Conservation (phyloP, 2,888 invertebrate genomes). For the Himalopsyche japonica region DNA sequence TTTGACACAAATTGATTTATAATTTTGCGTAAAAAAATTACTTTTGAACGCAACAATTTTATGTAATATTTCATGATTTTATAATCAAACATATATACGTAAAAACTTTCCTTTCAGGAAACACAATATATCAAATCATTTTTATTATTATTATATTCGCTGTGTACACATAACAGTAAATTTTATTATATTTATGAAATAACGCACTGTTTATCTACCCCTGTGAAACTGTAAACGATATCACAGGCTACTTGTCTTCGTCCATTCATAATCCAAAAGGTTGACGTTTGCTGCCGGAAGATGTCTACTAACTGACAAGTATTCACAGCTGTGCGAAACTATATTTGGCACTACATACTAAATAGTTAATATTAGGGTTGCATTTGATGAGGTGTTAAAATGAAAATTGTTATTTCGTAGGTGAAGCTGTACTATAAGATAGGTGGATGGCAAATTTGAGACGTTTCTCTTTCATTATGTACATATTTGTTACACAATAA, state of each 20-base stretch:
- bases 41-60: too few species aligned
- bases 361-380: not conserved
- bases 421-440: not conserved
- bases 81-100: too few species aligned
- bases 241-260: constrained; percentile 27
- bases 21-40: too few species aligned
- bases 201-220: not conserved
- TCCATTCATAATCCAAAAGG: constrained; percentile 23
- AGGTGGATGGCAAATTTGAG: not conserved
- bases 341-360: not conserved
- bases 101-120: too few species aligned
- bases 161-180: too few species aligned
- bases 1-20: too few species aligned
- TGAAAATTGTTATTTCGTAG: not conserved
- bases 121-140: too few species aligned
- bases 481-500: not conserved
- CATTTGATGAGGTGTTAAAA: not conserved
- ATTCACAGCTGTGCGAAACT: not conserved
- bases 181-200: too few species aligned
- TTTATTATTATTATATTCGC: too few species aligned
- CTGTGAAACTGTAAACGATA: not conserved
- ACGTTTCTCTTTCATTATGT: not conserved
- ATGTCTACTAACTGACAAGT: constrained; percentile 4
- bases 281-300: constrained; percentile 29
- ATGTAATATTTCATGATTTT: too few species aligned